These are phyloP conservation scores for Vombatus ursinus DNA, from an alignment of 2,113 vertebrate species.

Conservation along the genomic window DNA sequence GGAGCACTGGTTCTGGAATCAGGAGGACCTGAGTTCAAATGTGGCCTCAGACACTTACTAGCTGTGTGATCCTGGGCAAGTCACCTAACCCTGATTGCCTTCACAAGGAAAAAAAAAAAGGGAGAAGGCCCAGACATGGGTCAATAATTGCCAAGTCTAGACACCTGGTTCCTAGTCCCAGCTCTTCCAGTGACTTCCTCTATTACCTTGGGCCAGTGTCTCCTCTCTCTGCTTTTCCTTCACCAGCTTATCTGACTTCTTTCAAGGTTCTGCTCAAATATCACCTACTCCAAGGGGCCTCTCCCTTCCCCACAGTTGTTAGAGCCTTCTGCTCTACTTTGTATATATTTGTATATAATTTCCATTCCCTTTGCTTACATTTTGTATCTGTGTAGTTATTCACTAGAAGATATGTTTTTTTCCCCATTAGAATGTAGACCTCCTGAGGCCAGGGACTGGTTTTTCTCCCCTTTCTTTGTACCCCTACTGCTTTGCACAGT, in stretches of 20 bases:
- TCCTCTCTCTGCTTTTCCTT: background rate
- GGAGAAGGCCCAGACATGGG: background rate
- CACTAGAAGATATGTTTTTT: background rate
- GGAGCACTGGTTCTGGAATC: too few species aligned
- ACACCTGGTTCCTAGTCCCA: background rate
- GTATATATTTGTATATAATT: background rate
- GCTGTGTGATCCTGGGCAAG: background rate
- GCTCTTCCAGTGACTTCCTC: background rate
- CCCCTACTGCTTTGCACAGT: background rate
- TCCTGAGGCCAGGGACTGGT: background rate
- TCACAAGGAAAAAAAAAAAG: too few species aligned
- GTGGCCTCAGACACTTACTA: background rate
- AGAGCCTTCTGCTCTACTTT: background rate
- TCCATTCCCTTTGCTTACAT: background rate
- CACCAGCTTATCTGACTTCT: background rate
- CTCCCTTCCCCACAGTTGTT: background rate
- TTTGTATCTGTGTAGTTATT: background rate
- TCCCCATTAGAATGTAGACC: background rate
- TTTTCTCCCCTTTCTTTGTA: background rate
- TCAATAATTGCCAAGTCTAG: background rate
- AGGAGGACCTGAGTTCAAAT: background rate
- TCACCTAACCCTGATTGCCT: background rate
- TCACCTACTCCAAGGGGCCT: background rate
- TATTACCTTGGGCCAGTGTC: background rate
- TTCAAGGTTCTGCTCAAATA: background rate